Conservation (phyloP, 2,113 vertebrate genomes). For the Upupa epops region DNA sequence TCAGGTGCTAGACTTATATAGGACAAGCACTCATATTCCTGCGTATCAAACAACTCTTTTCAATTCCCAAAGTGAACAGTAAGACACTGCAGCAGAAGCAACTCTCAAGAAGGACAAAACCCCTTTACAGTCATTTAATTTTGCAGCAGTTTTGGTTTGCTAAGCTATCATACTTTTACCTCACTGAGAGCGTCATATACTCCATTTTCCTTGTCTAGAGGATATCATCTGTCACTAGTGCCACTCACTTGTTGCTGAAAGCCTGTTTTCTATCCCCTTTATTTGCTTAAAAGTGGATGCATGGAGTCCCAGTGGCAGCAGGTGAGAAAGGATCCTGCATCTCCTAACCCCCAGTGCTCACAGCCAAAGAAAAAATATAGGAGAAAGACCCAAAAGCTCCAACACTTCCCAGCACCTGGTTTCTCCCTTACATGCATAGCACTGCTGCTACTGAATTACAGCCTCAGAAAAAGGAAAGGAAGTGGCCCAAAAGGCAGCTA, state of each 20-base stretch:
- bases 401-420: background rate
- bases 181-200: background rate
- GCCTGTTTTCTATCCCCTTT: background rate
- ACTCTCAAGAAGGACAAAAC: slow-evolving; percentile 10
- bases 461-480: background rate
- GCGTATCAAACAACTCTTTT: background rate
- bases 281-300: background rate
- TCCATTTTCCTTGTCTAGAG: background rate
- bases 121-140: background rate
- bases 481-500: slow-evolving; percentile 41
- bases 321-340: background rate
- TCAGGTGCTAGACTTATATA: background rate
- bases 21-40: background rate
- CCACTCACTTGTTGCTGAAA: background rate
- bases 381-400: background rate
- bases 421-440: background rate
- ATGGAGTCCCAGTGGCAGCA: background rate
- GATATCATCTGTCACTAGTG: background rate
- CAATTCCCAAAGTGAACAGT: background rate
- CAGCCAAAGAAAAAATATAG: background rate
- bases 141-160: background rate
- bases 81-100: slow-evolving; percentile 38
- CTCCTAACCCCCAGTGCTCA: background rate
- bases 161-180: background rate
- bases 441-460: background rate